Conservation (phyloP, 2,888 invertebrate species). For the Scaeva pyrastri region DNA sequence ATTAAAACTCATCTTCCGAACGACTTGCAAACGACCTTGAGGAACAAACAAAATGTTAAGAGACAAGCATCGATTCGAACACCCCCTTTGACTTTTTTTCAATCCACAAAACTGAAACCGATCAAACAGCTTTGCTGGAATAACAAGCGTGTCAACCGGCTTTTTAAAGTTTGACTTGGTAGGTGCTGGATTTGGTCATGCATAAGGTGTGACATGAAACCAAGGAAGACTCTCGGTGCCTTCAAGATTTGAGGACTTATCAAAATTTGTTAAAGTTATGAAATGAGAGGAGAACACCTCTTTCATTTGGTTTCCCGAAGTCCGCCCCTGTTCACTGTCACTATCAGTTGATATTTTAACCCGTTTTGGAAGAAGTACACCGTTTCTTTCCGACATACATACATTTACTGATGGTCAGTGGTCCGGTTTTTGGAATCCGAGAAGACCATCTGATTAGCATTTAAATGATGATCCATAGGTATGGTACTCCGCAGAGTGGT, state of each 20-base stretch:
- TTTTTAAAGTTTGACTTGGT: conserved; percentile 16
- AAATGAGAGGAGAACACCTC: too few species aligned
- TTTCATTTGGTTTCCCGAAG: neutral
- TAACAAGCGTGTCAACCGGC: conserved; percentile 54
- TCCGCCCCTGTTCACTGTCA: conserved; percentile 34
- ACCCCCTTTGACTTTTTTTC: conserved; percentile 14
- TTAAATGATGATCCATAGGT: conserved; percentile 57
- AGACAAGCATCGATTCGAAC: conserved; percentile 45
- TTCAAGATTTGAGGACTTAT: too few species aligned
- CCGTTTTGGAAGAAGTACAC: conserved; percentile 40
- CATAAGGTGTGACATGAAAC: neutral
- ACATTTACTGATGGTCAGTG: conserved; percentile 41
- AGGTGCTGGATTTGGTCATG: neutral
- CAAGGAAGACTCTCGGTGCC: too few species aligned
- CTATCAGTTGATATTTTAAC: conserved; percentile 62
- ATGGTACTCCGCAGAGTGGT: conserved; percentile 34
- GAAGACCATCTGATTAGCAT: conserved; percentile 60
- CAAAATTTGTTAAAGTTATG: too few species aligned
- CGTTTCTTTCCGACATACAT: neutral
- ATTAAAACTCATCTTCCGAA: conserved; percentile 50
- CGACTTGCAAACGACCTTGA: conserved; percentile 69
- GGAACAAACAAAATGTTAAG: conserved; percentile 60
- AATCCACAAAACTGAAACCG: conserved; percentile 39
- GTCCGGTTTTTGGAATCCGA: conserved; percentile 59
- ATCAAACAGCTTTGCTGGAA: conserved; percentile 45